These are phyloP conservation scores for Siniperca obscura DNA, from an alignment of 2,797 vertebrate species.

Conservation along the genomic window DNA sequence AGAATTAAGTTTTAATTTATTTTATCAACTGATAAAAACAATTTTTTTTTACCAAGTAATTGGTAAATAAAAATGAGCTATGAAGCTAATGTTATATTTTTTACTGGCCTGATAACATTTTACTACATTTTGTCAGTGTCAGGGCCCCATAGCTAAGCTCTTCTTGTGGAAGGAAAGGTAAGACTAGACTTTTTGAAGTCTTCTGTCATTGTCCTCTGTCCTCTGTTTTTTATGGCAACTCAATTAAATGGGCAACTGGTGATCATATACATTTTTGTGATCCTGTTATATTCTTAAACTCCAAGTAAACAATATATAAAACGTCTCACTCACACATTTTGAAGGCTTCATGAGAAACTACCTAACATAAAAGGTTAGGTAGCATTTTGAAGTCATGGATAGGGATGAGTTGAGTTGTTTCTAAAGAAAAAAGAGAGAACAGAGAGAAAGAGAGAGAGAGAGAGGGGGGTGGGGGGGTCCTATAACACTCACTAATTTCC, in stretches of 20 bases:
- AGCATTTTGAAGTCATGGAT: no score
- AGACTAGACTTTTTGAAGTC: background rate
- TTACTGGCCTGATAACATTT: background rate
- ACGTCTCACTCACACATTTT: background rate
- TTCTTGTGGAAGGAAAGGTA: background rate
- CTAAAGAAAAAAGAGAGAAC: background rate
- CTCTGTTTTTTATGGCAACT: background rate
- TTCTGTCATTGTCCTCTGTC: background rate
- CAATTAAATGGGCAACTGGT: background rate
- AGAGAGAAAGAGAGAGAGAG: background rate
- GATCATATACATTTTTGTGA: background rate
- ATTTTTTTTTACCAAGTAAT: no score
- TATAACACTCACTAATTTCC: slow-evolving; percentile 91
- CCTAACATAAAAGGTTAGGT: background rate
- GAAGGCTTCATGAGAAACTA: background rate
- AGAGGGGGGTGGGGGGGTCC: background rate
- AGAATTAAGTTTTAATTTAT: no score
- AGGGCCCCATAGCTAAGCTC: background rate
- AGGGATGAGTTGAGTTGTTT: background rate
- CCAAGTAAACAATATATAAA: background rate
- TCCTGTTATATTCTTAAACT: background rate
- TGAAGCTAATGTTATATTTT: background rate
- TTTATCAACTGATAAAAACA: no score
- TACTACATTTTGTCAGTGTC: background rate
- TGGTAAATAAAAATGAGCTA: no score